Evolutionary conservation across 2,797 vertebrate species (phyloP), one percentile per base, ranked within the genome.

Genomic region (Mormyrus proboscirostris): DNA sequence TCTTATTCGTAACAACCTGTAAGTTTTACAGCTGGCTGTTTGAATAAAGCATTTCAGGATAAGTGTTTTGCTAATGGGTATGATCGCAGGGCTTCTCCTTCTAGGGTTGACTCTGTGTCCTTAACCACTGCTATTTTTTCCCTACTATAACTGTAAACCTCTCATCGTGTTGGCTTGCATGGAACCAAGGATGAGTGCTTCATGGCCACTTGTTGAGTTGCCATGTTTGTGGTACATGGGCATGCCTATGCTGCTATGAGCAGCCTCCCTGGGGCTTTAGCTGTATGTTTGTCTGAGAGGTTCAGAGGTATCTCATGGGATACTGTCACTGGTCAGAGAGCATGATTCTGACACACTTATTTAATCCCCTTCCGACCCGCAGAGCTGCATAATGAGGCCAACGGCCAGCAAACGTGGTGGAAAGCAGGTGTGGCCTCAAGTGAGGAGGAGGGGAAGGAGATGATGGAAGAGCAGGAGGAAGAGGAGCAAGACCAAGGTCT

Each of bases 401-500:
- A 14, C 89, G 86, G 73, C 47, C 85, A 47, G 29, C 14, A 25
- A 33, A 25, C 29, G 16, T n/a, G 85, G 44, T 16, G n/a, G 44
- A 55, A 86, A 33, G 47, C n/a, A 38, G 33, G 84, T 65, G n/a
- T 12, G 44, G 19, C 25, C 38, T 29, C 16, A 51, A 22, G n/a
- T 29, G 38, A 38, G 33, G 50, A 12, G 14, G 44, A 57, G 25
- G 19, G 12, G 85, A 57, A 86, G 50, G 50, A 69, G 57, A n/a
- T 33, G 38, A 57, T 29, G 29, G 16, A 55, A 38, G 33, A 57
- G 50, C 49, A 85, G 29, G 82, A 47, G 41, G 96, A 96, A 91
- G 96, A 96, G 8, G 94, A 95, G 14, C 90, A 90, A n/a, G 86
- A 93, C 94, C 0, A 90, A 95, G 90, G 91, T 93, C 57, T 95